These are phyloP conservation scores for Ridgeia piscesae DNA, from an alignment of 1,140 invertebrate species.

Conservation along the genomic window DNA sequence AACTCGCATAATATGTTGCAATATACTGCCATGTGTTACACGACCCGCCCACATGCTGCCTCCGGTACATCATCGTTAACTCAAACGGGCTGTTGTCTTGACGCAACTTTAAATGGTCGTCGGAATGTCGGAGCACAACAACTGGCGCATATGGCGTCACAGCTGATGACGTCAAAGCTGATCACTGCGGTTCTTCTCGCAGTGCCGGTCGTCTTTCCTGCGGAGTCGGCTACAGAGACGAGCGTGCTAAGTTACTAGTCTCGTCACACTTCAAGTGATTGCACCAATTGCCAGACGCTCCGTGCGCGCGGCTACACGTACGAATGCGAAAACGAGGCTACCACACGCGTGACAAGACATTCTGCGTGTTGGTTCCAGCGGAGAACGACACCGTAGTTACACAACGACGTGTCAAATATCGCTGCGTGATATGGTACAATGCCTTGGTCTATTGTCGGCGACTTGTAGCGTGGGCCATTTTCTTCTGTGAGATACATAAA, in stretches of 20 bases:
- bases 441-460: background rate
- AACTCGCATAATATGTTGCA: background rate
- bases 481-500: background rate
- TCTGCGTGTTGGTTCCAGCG: background rate
- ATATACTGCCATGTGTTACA: background rate
- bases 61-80: background rate
- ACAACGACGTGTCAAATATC: background rate
- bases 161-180: background rate
- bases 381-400: background rate
- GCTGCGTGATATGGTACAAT: background rate
- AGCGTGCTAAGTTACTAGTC: too few species aligned
- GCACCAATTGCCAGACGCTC: background rate
- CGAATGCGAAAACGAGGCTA: background rate
- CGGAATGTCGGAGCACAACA: background rate
- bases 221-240: background rate
- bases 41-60: background rate
- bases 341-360: background rate
- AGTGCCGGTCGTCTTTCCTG: background rate
- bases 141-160: background rate
- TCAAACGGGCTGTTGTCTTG: background rate
- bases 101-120: background rate
- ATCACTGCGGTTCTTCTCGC: background rate
- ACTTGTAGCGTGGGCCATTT: background rate
- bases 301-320: background rate
- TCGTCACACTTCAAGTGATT: background rate